Conservation (phyloP, 2,113 vertebrate species). For the Ciconia boyciana region DNA sequence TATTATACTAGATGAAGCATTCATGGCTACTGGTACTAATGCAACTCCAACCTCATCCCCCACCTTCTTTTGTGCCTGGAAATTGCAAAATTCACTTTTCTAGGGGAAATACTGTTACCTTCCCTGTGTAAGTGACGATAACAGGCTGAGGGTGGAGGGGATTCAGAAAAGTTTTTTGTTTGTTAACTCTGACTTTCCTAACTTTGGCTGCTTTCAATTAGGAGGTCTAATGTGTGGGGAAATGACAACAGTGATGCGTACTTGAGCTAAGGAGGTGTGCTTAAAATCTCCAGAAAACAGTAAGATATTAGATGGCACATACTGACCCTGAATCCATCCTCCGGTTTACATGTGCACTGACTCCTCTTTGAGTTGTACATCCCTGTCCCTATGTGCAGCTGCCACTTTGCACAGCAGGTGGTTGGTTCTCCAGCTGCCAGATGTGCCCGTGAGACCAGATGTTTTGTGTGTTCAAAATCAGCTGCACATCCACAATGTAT, state of each 20-base stretch:
- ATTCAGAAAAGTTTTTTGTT: not conserved
- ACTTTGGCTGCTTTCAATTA: not conserved
- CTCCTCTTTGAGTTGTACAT: not conserved
- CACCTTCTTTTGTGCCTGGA: not conserved
- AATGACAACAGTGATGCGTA: not conserved
- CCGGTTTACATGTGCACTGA: not conserved
- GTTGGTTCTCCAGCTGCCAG: not conserved
- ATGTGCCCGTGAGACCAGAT: not conserved
- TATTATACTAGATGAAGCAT: not conserved
- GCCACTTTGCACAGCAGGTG: not conserved
- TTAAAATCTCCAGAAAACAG: fast-evolving
- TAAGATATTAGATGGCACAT: not conserved
- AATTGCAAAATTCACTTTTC: not conserved
- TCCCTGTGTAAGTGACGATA: not conserved
- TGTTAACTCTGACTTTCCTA: not conserved
- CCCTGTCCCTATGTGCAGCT: not conserved
- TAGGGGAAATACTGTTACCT: not conserved
- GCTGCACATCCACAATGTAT: not conserved
- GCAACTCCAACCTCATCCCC: not conserved
- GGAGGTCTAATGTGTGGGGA: not conserved
- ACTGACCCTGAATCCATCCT: not conserved
- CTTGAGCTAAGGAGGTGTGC: not conserved
- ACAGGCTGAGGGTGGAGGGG: not conserved
- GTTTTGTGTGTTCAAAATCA: not conserved
- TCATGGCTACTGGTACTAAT: not conserved